Evolutionary conservation across 2,113 vertebrate genomes (phyloP).

Genomic region (Melierax canorus): DNA sequence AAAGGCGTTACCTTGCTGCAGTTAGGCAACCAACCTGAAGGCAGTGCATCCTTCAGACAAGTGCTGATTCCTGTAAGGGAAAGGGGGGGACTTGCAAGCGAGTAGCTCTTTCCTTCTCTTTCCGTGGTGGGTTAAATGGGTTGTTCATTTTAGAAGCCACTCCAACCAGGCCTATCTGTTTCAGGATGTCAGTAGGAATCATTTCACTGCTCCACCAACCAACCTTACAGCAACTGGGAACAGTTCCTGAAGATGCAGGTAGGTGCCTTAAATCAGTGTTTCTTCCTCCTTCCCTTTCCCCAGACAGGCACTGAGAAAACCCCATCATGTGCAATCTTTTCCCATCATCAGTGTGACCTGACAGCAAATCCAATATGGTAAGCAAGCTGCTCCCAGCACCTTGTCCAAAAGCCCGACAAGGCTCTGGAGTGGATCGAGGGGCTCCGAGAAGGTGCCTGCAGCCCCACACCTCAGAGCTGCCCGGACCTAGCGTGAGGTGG

Average conservation of each 20-base stretch:
- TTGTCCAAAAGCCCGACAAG: not conserved
- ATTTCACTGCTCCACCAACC: not conserved
- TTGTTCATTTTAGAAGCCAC: not conserved
- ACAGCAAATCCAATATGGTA: not conserved
- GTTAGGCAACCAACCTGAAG: not conserved
- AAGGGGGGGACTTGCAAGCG: not conserved
- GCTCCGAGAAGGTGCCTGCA: not conserved
- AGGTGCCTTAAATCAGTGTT: not conserved
- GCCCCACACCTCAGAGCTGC: not conserved
- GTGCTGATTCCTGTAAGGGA: not conserved
- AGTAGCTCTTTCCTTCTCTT: not conserved
- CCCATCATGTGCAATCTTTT: not conserved
- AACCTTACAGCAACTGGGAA: not conserved
- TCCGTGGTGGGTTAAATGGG: fast-evolving
- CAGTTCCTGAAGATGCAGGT: not conserved
- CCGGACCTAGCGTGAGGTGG: not conserved
- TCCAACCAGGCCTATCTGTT: not conserved
- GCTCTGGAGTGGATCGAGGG: not conserved
- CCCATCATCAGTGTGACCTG: not conserved
- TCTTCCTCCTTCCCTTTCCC: not conserved
- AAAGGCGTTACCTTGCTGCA: not conserved
- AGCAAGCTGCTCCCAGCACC: not conserved
- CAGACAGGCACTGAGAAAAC: not conserved
- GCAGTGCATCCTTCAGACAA: not conserved
- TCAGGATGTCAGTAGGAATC: slow-evolving; percentile 20